These are phyloP conservation scores for Brachyistius frenatus DNA, from an alignment of 2,113 vertebrate genomes.

Conservation along the genomic window DNA sequence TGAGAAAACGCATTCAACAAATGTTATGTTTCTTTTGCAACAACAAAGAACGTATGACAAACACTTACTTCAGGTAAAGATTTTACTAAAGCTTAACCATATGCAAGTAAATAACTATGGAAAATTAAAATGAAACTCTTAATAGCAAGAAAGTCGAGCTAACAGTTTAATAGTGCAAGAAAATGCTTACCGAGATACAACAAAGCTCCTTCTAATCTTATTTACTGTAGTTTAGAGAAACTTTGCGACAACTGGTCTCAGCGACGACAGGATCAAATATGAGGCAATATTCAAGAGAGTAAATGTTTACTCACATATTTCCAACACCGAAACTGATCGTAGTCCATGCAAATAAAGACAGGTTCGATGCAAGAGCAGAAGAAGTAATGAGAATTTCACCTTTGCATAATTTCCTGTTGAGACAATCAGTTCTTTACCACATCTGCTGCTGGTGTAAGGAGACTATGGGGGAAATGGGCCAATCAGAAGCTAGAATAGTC, in stretches of 20 bases:
- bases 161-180: too few species aligned
- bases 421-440: slow-evolving; percentile 48
- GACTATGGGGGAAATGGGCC: slow-evolving; percentile 8
- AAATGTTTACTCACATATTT: slow-evolving; percentile 4
- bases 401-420: slow-evolving; percentile 72
- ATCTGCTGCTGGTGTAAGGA: slow-evolving; percentile 34
- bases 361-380: slow-evolving; percentile 11
- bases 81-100: too few species aligned
- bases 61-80: too few species aligned
- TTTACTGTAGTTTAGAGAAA: not conserved
- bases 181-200: not conserved
- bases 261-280: not conserved
- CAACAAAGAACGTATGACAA: too few species aligned
- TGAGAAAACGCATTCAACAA: too few species aligned
- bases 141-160: not conserved
- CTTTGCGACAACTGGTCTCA: not conserved
- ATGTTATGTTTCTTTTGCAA: too few species aligned
- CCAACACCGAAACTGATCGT: not conserved
- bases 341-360: not conserved
- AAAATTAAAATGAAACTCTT: not conserved
- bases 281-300: slow-evolving; percentile 22
- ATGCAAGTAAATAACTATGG: too few species aligned
- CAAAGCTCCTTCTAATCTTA: too few species aligned
- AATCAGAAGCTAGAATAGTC: slow-evolving; percentile 38
- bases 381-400: slow-evolving; percentile 33